Base-by-base conservation (phyloP, 2,888 invertebrate species). In the Drosophila prolongata region DNA sequence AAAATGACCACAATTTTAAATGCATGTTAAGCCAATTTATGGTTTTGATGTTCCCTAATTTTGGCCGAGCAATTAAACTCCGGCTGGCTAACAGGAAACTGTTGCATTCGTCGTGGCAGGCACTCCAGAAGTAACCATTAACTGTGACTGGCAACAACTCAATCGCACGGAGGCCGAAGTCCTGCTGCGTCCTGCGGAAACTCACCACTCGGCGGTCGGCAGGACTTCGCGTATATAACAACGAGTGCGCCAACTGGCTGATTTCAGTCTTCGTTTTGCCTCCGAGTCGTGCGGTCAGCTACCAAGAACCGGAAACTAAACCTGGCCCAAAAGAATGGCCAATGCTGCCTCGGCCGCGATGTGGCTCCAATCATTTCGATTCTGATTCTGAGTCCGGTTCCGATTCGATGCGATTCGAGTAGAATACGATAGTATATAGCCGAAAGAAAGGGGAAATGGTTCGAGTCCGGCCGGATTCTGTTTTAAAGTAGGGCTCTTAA, bases 251-350 rank as follows among this genome's bases (percentile, higher is more conserved):
- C 76, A 78, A 83, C 74, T 75, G 75, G 61, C 67, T 46, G 61
- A 74, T 68, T 79, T 83, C 83, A 88, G 88, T 88, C 89, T 85
- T 88, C 88, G 88, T 89, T 89, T 87, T 87, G 85, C 78, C 79
- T 85, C 80, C 81, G 87, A 86, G 83, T 87, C 77, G 87, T 87
- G 86, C 89, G 87, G 87, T 89, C 87, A 77, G 57, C 74, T 78
- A 72, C 60, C 76, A 66, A 47, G 24, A 78, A 58, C 80, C 70
- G 68, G 60, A 69, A 75, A 57, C 66, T 57, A 42, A 46, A 43
- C 80, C 72, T 47, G 65, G 62, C 61, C 61, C 47, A 44, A 24
- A 11, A 24, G 13, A 24, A 38, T 38, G 61, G 47, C 62, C 49
- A 47, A 14, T 34, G 47, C 47, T 47, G 47, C 47, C n/a, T 47